Evolutionary conservation across 1,140 invertebrate genomes (phyloP), one percentile per base, ranked within the genome.

Genomic region (Leguminivora glycinivorella): DNA sequence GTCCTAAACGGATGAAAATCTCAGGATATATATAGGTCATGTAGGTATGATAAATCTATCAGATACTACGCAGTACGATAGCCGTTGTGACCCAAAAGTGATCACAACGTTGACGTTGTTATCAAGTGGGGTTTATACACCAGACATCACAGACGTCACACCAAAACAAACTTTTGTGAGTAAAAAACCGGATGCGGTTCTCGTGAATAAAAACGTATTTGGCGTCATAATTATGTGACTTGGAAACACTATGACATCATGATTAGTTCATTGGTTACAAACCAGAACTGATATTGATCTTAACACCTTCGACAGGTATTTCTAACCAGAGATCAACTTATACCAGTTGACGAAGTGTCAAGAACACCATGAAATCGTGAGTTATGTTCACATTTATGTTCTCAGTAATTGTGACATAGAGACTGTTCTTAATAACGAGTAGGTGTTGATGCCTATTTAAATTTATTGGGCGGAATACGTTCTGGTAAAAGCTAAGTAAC

Each of bases 241-340:
- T 29, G 58, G 58, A 31, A 63, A 63, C 17, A n/a, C 26, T 31
- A 26, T 63, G 58, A 63, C 58, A 63, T 63, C 58, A 63, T 29
- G 25, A 29, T 52, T 52, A 22, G 14, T 52, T 19, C 6, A 52
- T 52, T 6, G 47, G 0, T 52, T 52, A 52, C 6, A 22, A 52
- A 10, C 19, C 19, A 52, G 19, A 22, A 22, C 22, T 2, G 6
- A 5, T 10, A 9, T 4, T 52, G 47, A 7, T 7, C 17, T 47
- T 52, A 1, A 22, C 0, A 52, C 7, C 19, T 22, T 1, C 22
- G 0, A 22, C 7, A 52, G 47, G 14, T 52, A 10, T 52, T 3
- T 10, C 0, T 52, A 52, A n/a, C 10, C 47, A 52, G 47, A 52
- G 6, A 52, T 9, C 47, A 52, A 52, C 19, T 52, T 52, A 22